A percentile compares a stretch with the other conserved stretches of the same genome.
phyloP scores from a whole-genome alignment of 2,113 vertebrate genomes.

The Gallinago paraguaiae region DNA sequence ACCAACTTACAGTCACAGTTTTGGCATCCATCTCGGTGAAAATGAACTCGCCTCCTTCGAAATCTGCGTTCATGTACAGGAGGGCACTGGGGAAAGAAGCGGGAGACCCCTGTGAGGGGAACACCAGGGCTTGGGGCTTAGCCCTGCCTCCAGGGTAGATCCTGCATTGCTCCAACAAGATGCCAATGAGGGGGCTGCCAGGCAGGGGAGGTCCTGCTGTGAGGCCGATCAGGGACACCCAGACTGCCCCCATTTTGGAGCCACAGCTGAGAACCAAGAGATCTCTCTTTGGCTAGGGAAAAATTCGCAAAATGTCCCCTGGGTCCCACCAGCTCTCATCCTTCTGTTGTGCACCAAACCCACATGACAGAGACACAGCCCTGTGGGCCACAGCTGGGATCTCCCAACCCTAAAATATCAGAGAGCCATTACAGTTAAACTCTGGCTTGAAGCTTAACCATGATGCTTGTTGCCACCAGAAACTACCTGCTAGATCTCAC shows the following conservation, averaged over 20 bases:
- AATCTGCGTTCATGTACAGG: constrained; percentile 94
- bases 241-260: not conserved
- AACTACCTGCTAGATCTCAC: not conserved
- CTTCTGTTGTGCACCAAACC: not conserved
- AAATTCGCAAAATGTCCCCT: not conserved
- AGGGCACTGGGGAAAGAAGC: constrained; percentile 80
- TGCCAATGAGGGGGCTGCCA: rapidly evolving
- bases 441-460: not conserved
- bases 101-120: not conserved
- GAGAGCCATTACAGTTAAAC: not conserved
- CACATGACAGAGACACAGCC: not conserved
- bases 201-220: not conserved
- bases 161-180: not conserved
- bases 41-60: constrained; percentile 96
- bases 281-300: not conserved
- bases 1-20: constrained; percentile 88
- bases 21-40: constrained; percentile 98
- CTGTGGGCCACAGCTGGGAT: not conserved
- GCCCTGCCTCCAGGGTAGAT: not conserved
- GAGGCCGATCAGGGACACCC: rapidly evolving
- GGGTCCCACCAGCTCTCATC: not conserved
- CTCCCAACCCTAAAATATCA: not conserved
- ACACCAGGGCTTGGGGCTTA: not conserved
- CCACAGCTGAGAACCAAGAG: not conserved
- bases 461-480: not conserved